These are phyloP conservation scores for Watsonalla cultraria DNA, from an alignment of 2,888 invertebrate species.

Conservation along the genomic window DNA sequence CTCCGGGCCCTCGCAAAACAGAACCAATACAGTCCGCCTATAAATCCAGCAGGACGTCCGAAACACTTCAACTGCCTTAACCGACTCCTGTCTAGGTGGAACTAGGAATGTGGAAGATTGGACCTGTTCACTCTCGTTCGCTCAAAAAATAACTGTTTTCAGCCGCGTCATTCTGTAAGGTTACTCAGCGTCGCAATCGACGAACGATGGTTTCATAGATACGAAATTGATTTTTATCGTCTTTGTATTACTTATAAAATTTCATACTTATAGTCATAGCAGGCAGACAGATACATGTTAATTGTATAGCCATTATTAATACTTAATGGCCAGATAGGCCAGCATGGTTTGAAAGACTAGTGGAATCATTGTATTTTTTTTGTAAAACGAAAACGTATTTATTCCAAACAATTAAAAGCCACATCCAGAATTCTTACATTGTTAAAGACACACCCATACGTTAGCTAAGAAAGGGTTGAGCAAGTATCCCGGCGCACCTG, in stretches of 20 bases:
- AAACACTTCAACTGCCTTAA: conserved; percentile 72
- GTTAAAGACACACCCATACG: conserved; percentile 50
- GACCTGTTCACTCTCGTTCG: neutral
- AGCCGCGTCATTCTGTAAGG: too few species aligned
- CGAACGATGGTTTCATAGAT: too few species aligned
- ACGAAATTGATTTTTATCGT: too few species aligned
- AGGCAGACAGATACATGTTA: too few species aligned
- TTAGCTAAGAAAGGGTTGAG: conserved; percentile 76
- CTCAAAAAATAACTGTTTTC: too few species aligned
- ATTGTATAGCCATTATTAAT: too few species aligned
- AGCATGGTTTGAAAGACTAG: too few species aligned
- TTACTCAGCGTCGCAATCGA: too few species aligned
- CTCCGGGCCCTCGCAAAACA: conserved; percentile 25
- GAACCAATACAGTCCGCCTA: conserved; percentile 70
- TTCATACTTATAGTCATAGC: too few species aligned
- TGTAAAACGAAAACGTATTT: neutral
- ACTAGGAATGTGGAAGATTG: conserved; percentile 4
- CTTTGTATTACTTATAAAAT: too few species aligned
- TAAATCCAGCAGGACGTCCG: conserved; percentile 69
- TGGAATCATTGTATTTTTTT: neutral
- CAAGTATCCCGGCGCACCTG: conserved; percentile 53
- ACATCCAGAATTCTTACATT: conserved; percentile 11
- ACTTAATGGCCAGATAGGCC: too few species aligned
- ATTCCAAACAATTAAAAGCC: conserved; percentile 19
- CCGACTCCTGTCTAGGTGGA: conserved; percentile 43